Conservation (phyloP, 2,797 vertebrate species). For the Phataginus tricuspis region DNA sequence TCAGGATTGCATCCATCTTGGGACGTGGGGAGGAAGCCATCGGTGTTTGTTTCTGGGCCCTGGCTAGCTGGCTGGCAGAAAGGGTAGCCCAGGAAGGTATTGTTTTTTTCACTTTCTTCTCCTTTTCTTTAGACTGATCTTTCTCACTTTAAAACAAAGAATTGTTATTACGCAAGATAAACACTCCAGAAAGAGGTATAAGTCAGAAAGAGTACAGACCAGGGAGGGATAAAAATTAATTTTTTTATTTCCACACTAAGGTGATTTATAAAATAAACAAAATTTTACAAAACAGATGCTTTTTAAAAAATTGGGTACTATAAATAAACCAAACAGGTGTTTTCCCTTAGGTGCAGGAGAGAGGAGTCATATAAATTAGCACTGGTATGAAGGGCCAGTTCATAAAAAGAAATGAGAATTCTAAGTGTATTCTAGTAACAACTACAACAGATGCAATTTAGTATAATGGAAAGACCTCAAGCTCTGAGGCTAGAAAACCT, state of each 20-base stretch:
- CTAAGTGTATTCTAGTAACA: background rate
- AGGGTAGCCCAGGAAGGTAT: constrained; percentile 98
- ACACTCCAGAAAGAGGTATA: constrained; percentile 48
- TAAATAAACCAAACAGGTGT: constrained; percentile 39
- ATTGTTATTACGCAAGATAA: constrained; percentile 61
- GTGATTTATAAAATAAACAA: background rate
- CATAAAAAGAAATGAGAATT: background rate
- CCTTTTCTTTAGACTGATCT: constrained; percentile 93
- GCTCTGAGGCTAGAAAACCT: constrained; percentile 2
- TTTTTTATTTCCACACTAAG: constrained; percentile 2
- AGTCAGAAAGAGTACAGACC: constrained; percentile 18
- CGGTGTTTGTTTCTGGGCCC: constrained; percentile 90
- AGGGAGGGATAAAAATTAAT: background rate
- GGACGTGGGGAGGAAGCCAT: constrained; percentile 92
- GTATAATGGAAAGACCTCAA: background rate
- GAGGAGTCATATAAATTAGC: background rate
- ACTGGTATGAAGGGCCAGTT: background rate
- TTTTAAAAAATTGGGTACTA: background rate
- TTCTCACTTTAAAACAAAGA: constrained; percentile 85
- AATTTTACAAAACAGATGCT: constrained; percentile 36
- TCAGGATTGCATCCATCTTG: constrained; percentile 96
- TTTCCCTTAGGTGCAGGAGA: background rate
- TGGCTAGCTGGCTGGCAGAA: constrained; percentile 92
- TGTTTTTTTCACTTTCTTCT: constrained; percentile 96
- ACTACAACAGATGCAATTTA: background rate